Conservation (phyloP, 2,888 invertebrate species). For the Psylliodes chrysocephalus region DNA sequence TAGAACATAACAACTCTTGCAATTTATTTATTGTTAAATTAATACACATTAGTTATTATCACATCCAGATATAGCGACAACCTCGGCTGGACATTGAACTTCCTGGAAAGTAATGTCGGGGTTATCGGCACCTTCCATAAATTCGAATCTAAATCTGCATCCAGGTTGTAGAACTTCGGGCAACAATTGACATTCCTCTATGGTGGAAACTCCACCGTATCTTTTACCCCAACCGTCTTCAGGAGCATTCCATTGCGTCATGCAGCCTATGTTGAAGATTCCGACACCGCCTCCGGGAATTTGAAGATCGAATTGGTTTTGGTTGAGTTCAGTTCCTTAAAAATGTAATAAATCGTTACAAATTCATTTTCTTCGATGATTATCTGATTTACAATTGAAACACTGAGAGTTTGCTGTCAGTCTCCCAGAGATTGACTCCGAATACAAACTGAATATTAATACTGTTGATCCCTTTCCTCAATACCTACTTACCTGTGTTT, state of each 20-base stretch:
- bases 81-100: not conserved
- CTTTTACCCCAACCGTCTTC: constrained; percentile 45
- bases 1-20: no score
- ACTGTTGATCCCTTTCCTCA: no score
- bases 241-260: constrained; percentile 44
- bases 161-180: not conserved
- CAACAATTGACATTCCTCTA: not conserved
- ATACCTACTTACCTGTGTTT: no score
- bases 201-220: constrained; percentile 43
- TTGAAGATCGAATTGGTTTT: constrained; percentile 28
- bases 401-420: no score
- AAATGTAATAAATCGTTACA: no score
- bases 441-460: not conserved
- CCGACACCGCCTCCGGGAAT: constrained; percentile 34
- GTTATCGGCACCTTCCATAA: not conserved
- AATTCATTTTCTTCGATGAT: no score
- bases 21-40: no score
- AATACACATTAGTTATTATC: no score
- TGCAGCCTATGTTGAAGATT: constrained; percentile 43
- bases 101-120: not conserved
- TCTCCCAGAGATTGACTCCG: constrained; percentile 44
- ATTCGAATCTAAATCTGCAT: constrained; percentile 8
- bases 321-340: constrained; percentile 12
- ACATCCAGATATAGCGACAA: not conserved
- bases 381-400: no score